A percentile compares a stretch with the other conserved stretches of the same genome.
phyloP scores from a whole-genome alignment of 2,113 vertebrate genomes.

The Felis catus region F.catus_Fca126_mat1.0 CM031413.1:61412001-61412500 shows the following conservation, averaged over 20 bases:
- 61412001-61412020: slow-evolving; percentile 54
- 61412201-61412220: fast-evolving
- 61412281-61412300: background rate
- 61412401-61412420: background rate
- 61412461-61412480: fast-evolving
- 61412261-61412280: fast-evolving
- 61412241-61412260: background rate
- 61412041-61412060: slow-evolving; percentile 34
- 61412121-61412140: background rate
- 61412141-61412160: background rate
- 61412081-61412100: fast-evolving
- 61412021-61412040: slow-evolving; percentile 3
- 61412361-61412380: background rate
- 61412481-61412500: background rate
- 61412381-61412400: background rate
- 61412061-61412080: background rate
- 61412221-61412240: no score
- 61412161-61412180: background rate
- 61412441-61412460: background rate
- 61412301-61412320: background rate
- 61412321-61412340: background rate
- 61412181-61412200: background rate
- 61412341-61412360: background rate
- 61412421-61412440: background rate
- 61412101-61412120: background rate